Conservation (phyloP, 2,113 vertebrate species). For the Indicator maculatus region DNA sequence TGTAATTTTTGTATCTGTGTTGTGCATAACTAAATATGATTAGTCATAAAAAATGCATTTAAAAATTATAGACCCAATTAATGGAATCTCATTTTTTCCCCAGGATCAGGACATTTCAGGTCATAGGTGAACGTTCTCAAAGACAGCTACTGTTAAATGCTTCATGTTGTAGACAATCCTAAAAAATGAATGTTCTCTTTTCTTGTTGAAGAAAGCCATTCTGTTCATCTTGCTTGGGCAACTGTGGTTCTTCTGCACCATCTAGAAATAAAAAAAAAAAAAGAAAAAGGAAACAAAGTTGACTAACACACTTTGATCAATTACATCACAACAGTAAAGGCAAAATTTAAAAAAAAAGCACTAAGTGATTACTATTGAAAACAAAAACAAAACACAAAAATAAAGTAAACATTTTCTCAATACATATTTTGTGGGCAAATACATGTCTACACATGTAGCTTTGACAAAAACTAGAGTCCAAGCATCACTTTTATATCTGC, state of each 20-base stretch:
- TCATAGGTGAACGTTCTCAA: background rate
- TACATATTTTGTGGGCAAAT: background rate
- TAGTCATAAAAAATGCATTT: background rate
- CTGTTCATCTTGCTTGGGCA: background rate
- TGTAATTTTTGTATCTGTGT: background rate
- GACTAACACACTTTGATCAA: background rate
- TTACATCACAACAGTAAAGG: background rate
- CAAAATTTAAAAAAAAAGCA: background rate
- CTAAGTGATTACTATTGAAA: background rate
- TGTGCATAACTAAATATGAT: background rate
- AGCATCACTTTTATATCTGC: background rate
- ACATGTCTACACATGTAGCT: background rate
- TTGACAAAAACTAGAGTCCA: background rate
- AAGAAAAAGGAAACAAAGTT: background rate
- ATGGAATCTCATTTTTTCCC: constrained; percentile 15
- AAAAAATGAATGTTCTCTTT: background rate
- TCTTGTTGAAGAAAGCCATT: background rate
- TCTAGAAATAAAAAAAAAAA: constrained; percentile 37
- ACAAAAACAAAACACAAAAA: background rate
- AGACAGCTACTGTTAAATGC: background rate
- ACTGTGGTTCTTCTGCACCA: background rate
- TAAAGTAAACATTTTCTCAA: background rate
- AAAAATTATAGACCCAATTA: background rate
- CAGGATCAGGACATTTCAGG: background rate
- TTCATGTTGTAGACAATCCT: background rate